These are phyloP conservation scores for Enteromius thamalakanensis DNA, from an alignment of 2,797 vertebrate species.

Conservation along the genomic window DNA sequence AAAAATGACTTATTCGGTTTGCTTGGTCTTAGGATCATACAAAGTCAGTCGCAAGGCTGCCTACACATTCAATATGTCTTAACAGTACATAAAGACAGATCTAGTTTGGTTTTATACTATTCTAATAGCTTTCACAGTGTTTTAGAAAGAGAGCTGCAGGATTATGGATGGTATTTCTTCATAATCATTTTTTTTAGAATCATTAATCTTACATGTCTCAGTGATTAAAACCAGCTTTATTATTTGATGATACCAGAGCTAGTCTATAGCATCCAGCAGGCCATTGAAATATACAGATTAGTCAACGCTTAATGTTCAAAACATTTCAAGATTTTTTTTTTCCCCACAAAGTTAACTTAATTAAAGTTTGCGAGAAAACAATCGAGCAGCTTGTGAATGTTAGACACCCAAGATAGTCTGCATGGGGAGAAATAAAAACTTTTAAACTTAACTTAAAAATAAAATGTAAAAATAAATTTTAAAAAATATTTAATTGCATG, in stretches of 20 bases:
- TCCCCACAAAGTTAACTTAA: neutral
- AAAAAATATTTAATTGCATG: neutral
- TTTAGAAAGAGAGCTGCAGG: neutral
- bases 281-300: slow-evolving; percentile 8
- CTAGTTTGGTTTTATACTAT: neutral
- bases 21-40: neutral
- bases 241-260: neutral
- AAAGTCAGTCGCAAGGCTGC: neutral
- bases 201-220: slow-evolving; percentile 63
- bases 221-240: slow-evolving; percentile 12
- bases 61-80: neutral
- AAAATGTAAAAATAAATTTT: no score
- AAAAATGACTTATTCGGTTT: neutral
- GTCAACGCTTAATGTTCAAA: neutral
- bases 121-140: neutral
- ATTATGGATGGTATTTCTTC: slow-evolving; percentile 52
- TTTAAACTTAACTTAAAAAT: neutral
- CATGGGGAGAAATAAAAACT: no score
- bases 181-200: slow-evolving; percentile 49
- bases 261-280: neutral
- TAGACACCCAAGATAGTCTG: no score
- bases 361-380: neutral
- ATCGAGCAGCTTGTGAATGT: no score
- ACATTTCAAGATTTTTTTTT: neutral
- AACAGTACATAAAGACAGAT: neutral